Base-by-base conservation (phyloP, 2,888 invertebrate genomes). In the Sipunculus nudus region DNA sequence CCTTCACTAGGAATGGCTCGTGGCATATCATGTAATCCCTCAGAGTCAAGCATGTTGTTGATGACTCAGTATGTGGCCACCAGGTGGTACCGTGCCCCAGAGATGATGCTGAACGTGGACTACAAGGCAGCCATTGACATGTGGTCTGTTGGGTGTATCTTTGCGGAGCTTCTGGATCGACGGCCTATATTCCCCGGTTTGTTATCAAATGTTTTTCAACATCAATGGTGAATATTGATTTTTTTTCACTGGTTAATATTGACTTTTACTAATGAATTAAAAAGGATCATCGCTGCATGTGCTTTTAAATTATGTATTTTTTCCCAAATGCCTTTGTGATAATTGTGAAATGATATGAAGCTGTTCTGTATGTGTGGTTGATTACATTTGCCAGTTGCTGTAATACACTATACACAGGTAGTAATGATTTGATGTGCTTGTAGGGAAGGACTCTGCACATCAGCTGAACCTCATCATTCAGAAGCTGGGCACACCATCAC, bases 141-240 rank as follows among this genome's bases (percentile, higher is more conserved):
- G 70, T 86, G 86, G 86, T 85, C 85, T 19, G 84, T 84, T 1
- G 86, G 86, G 13, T 85, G 86, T 70, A 86, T 86, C 32, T 83
- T 86, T 66, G 85, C 84, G 6, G 86, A 86, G 68, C 84, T 86
- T 84, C 75, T 86, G 40, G 82, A 84, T 35, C 72, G 85, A n/a
- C 81, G 84, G 53, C 85, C 85, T 64, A 71, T 86, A 1, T 86
- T 86, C 70, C 85, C 85, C 57, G 85, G 81, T 78, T 60, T 25
- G 40, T 53, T n/a, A n/a, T n/a, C n/a, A 38, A n/a, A n/a, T n/a
- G n/a, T n/a, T n/a, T n/a, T n/a, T n/a, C n/a, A n/a, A n/a, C n/a
- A n/a, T n/a, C n/a, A n/a, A n/a, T n/a, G n/a, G n/a, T n/a, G n/a
- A n/a, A n/a, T n/a, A n/a, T n/a, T n/a, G n/a, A n/a, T n/a, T n/a